A percentile compares a stretch with the other conserved stretches of the same genome.
phyloP scores from a whole-genome alignment of 2,797 vertebrate genomes.

The Emydoidea blandingii region DNA sequence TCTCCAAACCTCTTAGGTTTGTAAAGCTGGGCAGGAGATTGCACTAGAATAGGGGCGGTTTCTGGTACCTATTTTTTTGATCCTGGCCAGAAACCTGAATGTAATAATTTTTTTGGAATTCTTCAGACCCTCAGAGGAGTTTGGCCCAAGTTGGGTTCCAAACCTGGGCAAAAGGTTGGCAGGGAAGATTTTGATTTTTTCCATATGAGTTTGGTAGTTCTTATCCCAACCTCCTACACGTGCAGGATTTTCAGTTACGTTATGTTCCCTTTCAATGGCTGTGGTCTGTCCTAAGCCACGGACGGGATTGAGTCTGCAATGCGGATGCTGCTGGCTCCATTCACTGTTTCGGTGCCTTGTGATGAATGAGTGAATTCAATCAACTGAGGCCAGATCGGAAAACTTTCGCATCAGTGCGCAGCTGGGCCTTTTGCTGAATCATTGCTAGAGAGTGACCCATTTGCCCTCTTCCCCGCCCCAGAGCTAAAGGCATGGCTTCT shows the following conservation, averaged over 20 bases:
- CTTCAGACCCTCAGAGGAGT: background rate
- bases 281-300: background rate
- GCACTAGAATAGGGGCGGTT: background rate
- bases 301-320: background rate
- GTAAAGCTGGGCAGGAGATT: background rate
- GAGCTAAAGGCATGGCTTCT: background rate
- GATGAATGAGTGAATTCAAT: background rate
- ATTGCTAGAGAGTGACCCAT: background rate
- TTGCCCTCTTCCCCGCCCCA: background rate
- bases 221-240: background rate
- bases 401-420: background rate
- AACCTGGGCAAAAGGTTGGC: background rate
- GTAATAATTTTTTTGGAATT: background rate
- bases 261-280: too few species aligned
- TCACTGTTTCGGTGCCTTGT: background rate
- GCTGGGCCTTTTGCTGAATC: background rate
- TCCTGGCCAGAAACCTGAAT: background rate
- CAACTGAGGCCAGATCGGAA: background rate
- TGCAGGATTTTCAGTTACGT: background rate
- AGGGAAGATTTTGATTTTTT: background rate
- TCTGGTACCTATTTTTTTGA: background rate
- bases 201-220: fast-evolving
- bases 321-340: background rate
- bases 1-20: background rate
- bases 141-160: background rate